Evolutionary conservation across 2,888 invertebrate genomes (phyloP), one percentile per base, ranked within the genome.

Genomic region (Leptopterna dolabrata): DNA sequence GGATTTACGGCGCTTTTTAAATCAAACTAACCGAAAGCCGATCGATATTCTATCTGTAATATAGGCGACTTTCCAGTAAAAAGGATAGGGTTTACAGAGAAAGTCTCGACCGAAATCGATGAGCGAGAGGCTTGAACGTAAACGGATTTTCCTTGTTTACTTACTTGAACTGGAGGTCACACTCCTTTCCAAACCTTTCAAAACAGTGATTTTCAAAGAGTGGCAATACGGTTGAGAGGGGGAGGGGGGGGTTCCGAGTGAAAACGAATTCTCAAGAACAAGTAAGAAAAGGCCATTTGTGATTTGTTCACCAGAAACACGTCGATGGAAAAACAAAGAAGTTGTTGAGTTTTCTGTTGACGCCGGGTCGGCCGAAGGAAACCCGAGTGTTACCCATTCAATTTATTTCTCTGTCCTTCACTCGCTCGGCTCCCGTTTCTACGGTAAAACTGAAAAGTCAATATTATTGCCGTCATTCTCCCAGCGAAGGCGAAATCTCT

Each of bases 291-390:
- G 63, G 63, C 63, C 63, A 24, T 27, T 63, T 19, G 24, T 27
- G 63, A 24, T 27, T 63, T 19, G 24, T 2, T 51, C 51, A 51
- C 63, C 9, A 63, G 63, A 63, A 63, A 63, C 19, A 63, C 27
- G 24, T 63, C 63, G 24, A 63, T 27, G 27, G 24, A 63, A 63
- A 63, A 63, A 63, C 63, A 63, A 63, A 63, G 63, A 63, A 63
- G 63, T 63, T 63, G 63, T 63, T 63, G 63, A 63, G 63, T 63
- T 63, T 24, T 63, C 63, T 63, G 63, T 63, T 63, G 63, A 63
- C 63, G 63, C 63, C 63, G 7, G 63, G 24, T 63, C 63, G 19
- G 63, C 19, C 11, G 63, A 19, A 7, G 63, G 63, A 63, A 24
- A 63, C 24, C 19, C 63, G 63, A 63, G 63, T 7, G 63, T 63